Evolutionary conservation across 2,888 invertebrate genomes (phyloP).

Genomic region (Imbricaverruca yamaguchii): DNA sequence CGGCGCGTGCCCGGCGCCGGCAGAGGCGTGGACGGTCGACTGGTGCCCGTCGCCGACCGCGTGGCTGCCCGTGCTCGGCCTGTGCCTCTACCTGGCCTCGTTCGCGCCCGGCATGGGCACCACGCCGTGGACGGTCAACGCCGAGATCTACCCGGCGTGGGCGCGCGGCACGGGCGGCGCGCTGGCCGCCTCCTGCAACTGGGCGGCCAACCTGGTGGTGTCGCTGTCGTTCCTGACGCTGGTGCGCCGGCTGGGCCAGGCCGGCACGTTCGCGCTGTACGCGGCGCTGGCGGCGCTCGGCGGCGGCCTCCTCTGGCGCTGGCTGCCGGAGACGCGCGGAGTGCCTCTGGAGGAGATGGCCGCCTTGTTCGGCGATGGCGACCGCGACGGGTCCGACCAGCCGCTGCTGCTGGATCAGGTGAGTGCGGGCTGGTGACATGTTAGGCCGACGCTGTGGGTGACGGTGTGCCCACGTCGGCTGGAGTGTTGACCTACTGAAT

Average conservation of each 20-base stretch:
- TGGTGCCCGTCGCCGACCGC: constrained; percentile 42
- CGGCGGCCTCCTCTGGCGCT: constrained; percentile 43
- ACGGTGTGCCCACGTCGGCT: too few relatives aligned
- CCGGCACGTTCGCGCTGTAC: constrained; percentile 50
- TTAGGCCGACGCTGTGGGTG: too few relatives aligned
- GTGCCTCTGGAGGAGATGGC: constrained; percentile 47
- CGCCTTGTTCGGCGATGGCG: constrained; percentile 40
- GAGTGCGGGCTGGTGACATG: not conserved
- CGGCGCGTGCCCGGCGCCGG: constrained; percentile 37
- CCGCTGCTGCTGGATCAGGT: not conserved
- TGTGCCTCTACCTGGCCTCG: constrained; percentile 45
- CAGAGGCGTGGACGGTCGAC: constrained; percentile 31
- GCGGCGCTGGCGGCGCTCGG: constrained; percentile 45
- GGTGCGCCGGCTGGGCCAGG: constrained; percentile 42
- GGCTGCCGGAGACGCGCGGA: constrained; percentile 50
- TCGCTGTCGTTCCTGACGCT: constrained; percentile 48
- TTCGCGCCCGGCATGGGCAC: constrained; percentile 50
- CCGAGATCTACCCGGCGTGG: constrained; percentile 50
- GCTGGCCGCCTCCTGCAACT: constrained; percentile 46
- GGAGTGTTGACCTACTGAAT: too few relatives aligned
- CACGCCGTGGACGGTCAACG: constrained; percentile 51
- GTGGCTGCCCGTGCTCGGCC: constrained; percentile 44
- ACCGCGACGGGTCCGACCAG: not conserved
- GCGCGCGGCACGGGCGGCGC: constrained; percentile 47
- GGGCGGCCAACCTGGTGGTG: constrained; percentile 48